Evolutionary conservation across 1,140 invertebrate genomes (phyloP), one percentile per base, ranked within the genome.

Genomic region (Oryzaephilus surinamensis): DNA sequence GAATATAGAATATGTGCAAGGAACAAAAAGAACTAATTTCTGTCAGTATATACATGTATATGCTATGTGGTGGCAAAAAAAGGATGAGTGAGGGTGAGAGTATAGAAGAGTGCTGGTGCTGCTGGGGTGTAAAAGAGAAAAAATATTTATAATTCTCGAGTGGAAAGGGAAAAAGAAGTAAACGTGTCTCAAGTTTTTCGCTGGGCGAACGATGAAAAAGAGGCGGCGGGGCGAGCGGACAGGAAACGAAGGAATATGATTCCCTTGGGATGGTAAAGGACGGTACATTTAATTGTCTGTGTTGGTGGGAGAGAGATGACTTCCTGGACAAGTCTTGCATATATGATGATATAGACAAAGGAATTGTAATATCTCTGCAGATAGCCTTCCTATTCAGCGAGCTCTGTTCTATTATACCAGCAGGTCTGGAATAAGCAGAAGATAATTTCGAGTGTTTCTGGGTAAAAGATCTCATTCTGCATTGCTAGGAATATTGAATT

Each of bases 331-430:
- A 50, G 49, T 50, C 50, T 53, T 58, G 56, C 56, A 57, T 58
- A 57, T 57, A 58, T 58, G 56, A 58, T 58, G 56, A 58, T 50
- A 55, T 51, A 58, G 54, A 58, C 56, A 58, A 58, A 58, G 56
- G 54, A 54, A 56, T 56, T 58, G 56, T 55, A 56, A 58, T 55
- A 56, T 56, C 51, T 52, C 44, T 50, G 54, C 51, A 55, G 51
- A 53, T 49, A 51, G 51, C 48, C 46, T 50, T 10, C 43, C 29
- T 32, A 27, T n/a, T n/a, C n/a, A n/a, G n/a, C n/a, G n/a, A n/a
- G n/a, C n/a, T n/a, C n/a, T n/a, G n/a, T n/a, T n/a, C 24, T 41
- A 20, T 32, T 17, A 30, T 26, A 28, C 24, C 34, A 31, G 35
- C 26, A 27, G 24, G 38, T 35, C 45, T 41, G 45, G 46, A 54